Evolutionary conservation across 64 coral and sea anemone genomes (phyloP).

Genomic region (Stichodactyla helianthus): DNA sequence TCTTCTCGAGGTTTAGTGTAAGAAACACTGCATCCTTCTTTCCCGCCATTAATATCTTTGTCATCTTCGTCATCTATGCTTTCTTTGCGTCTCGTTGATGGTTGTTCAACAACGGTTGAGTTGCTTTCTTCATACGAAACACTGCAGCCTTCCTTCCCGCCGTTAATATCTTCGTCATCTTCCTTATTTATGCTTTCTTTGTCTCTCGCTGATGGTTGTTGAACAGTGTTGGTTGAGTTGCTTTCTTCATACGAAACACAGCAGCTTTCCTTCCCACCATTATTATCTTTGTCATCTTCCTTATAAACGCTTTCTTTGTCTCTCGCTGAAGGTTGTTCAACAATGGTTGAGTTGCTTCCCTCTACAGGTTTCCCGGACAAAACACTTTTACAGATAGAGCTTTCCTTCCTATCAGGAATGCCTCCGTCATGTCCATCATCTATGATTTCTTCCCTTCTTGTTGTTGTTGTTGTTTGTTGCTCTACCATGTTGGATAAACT

Average conservation of each 20-base stretch:
- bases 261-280: too few relatives aligned
- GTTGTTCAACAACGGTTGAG: background rate
- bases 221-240: too few relatives aligned
- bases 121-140: background rate
- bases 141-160: background rate
- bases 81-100: background rate
- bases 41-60: background rate
- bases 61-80: background rate
- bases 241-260: background rate
- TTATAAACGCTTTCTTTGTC: background rate
- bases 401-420: background rate
- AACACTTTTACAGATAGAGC: background rate
- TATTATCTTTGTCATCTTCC: too few relatives aligned
- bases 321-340: too few relatives aligned
- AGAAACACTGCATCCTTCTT: background rate
- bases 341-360: background rate
- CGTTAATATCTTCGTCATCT: background rate
- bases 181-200: background rate
- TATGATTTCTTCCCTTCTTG: background rate
- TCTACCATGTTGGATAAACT: background rate
- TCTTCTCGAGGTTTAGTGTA: background rate
- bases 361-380: background rate
- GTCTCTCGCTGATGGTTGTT: background rate
- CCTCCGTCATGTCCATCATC: background rate
- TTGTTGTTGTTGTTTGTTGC: background rate